Percentiles rank a stretch among this genome's conserved stretches.
These are phyloP conservation scores for Rhizoglyphus robini DNA, from an alignment of 1,140 invertebrate species.

Conservation along the genomic window DNA sequence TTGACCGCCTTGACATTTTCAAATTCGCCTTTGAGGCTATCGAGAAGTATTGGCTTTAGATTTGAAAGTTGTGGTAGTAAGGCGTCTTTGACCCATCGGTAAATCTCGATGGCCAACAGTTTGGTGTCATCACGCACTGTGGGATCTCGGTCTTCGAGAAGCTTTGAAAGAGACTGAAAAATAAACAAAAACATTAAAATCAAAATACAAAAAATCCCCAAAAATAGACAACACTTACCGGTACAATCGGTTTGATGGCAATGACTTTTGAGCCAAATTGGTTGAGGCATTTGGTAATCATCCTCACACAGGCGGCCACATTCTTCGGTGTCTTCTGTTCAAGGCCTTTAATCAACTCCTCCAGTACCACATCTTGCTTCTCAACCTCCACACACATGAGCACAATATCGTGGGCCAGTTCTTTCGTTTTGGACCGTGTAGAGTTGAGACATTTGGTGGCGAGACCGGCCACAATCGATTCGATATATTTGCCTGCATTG, in stretches of 20 bases:
- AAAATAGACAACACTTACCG: constrained; percentile 34
- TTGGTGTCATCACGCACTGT: constrained; percentile 80
- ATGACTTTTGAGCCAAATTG: constrained; percentile 87
- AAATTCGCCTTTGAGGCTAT: constrained; percentile 79
- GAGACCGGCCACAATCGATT: constrained; percentile 75
- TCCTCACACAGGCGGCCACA: constrained; percentile 63
- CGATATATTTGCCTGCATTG: constrained; percentile 59
- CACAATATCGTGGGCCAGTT: constrained; percentile 69
- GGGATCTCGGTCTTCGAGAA: constrained; percentile 84
- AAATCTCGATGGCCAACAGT: constrained; percentile 72
- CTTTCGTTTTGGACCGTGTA: constrained; percentile 77
- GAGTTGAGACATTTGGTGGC: constrained; percentile 82
- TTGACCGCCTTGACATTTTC: constrained; percentile 53
- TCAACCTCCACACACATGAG: constrained; percentile 93
- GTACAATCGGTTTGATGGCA: constrained; percentile 71
- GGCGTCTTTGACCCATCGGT: constrained; percentile 73
- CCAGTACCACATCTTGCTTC: constrained; percentile 74
- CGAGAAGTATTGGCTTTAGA: constrained; percentile 70
- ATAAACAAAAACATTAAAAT: neutral
- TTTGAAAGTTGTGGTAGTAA: constrained; percentile 69
- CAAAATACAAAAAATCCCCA: neutral
- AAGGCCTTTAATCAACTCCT: constrained; percentile 82
- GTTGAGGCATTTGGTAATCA: constrained; percentile 56
- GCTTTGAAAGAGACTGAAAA: constrained; percentile 49
- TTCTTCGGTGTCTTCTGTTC: constrained; percentile 90